Conservation (phyloP, 1,140 invertebrate genomes). For the Monomorium pharaonis region DNA sequence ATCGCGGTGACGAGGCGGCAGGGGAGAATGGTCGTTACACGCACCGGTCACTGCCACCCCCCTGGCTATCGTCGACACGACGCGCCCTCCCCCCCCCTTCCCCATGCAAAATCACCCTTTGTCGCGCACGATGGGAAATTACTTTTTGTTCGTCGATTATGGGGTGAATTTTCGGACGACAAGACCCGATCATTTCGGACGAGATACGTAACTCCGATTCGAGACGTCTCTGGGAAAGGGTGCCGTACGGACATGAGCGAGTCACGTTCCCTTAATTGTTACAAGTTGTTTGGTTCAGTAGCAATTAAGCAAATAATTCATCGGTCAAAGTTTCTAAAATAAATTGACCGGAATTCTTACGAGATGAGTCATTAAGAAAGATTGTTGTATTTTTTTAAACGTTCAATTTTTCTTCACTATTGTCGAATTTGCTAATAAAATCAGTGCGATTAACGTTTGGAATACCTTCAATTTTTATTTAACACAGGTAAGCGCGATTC, state of each 20-base stretch:
- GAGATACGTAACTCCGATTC: constrained; percentile 70
- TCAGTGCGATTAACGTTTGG: background rate
- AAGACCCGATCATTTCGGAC: constrained; percentile 81
- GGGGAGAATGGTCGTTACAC: constrained; percentile 79
- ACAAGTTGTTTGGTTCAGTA: constrained; percentile 38
- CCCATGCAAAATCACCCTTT: constrained; percentile 85
- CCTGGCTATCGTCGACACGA: constrained; percentile 76
- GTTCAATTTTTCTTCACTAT: background rate
- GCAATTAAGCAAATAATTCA: constrained; percentile 37
- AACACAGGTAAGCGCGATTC: background rate
- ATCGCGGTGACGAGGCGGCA: constrained; percentile 43
- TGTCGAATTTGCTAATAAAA: background rate
- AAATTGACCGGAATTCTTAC: background rate
- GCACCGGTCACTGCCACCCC: constrained; percentile 83
- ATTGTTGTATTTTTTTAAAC: background rate
- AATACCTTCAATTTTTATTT: background rate
- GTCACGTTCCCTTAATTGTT: background rate
- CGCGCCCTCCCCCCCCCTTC: constrained; percentile 56
- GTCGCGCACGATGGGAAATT: constrained; percentile 84
- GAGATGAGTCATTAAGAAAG: background rate
- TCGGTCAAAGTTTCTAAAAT: background rate
- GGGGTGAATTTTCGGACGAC: constrained; percentile 83
- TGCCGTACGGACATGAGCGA: constrained; percentile 22
- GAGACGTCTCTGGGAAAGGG: constrained; percentile 62
- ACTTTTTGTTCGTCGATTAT: constrained; percentile 85